Evolutionary conservation across 1,140 invertebrate genomes (phyloP), one percentile per base, ranked within the genome.

Genomic region (Hydropsyche tenuis): DNA sequence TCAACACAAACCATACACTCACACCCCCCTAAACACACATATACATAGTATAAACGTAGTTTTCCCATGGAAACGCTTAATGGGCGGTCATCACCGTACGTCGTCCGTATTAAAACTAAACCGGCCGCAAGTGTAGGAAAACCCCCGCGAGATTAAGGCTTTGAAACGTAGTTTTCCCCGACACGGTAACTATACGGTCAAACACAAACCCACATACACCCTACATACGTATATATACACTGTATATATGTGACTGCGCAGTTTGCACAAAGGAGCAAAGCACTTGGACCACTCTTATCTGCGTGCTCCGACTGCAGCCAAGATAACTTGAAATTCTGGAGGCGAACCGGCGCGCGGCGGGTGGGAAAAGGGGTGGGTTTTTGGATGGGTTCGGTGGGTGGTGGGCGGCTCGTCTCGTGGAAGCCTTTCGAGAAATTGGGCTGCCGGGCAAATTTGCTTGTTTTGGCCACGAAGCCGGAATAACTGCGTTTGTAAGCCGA

Each of bases 321-420:
- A 76, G 75, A 76, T 76, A 76, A 69, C 75, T 73, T 73, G 71
- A 73, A 73, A 76, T 76, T 76, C 75, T 73, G 71, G 56, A 37
- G 43, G 72, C 72, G 66, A 30, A 46, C 74, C 27, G 23, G 30
- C 30, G 30, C 30, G 9, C 30, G 9, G 65, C 20, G 14, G 22
- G 66, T 3, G 11, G 3, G 66, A 25, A 42, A 37, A 9, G 30
- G 30, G 30, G 30, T 37, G 30, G 30, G 30, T 37, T 37, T 4
- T 37, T 37, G 3, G 9, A 9, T 3, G 30, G 30, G 9, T 37
- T n/a, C 45, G 48, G 6, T 53, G 48, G 16, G 48, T 3, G 3
- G 3, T 4, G 30, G 30, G 30, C 9, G 30, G 30, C 30, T 37
- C 30, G 30, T 37, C 30, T 53, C 48, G 16, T 53, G 48, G 20